Conservation (phyloP, 2,797 vertebrate species). For the Pantherophis alleghaniensis region DNA sequence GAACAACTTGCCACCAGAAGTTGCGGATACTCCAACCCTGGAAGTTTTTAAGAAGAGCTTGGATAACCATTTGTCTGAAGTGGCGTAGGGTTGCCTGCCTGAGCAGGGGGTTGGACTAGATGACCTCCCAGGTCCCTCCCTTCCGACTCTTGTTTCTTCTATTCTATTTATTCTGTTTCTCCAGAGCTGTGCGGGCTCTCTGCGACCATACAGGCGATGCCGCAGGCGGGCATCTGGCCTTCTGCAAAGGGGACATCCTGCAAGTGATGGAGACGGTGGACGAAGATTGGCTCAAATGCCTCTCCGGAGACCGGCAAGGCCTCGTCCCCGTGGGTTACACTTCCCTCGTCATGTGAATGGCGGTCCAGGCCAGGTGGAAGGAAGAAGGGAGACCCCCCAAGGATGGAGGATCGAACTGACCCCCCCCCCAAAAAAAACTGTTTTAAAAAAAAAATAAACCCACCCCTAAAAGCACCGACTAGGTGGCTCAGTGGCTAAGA, state of each 20-base stretch:
- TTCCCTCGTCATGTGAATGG: conserved; percentile 84
- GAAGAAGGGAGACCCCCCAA: too few species aligned
- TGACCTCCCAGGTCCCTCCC: too few species aligned
- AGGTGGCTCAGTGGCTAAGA: too few species aligned
- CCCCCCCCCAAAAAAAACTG: not conserved
- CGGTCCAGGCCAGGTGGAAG: rapidly evolving
- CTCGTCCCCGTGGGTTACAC: conserved; percentile 95
- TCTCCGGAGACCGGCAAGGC: conserved; percentile 81
- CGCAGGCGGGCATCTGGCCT: conserved; percentile 80
- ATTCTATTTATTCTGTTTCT: too few species aligned
- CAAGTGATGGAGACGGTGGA: conserved; percentile 83
- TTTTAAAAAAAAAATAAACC: not conserved
- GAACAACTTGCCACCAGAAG: too few species aligned
- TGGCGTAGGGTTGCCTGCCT: too few species aligned
- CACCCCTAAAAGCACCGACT: not conserved
- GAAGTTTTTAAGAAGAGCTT: too few species aligned
- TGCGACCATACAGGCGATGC: conserved; percentile 82
- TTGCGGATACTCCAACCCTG: too few species aligned
- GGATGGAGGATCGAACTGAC: too few species aligned
- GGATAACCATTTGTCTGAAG: too few species aligned
- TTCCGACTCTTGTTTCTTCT: too few species aligned
- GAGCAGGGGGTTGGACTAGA: too few species aligned
- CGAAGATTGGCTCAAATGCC: conserved; percentile 93
- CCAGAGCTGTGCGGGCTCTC: conserved; percentile 86
- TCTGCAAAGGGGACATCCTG: conserved; percentile 87